phyloP scores from a whole-genome alignment of 1,140 invertebrate species.

The Drosophila sproati region DNA sequence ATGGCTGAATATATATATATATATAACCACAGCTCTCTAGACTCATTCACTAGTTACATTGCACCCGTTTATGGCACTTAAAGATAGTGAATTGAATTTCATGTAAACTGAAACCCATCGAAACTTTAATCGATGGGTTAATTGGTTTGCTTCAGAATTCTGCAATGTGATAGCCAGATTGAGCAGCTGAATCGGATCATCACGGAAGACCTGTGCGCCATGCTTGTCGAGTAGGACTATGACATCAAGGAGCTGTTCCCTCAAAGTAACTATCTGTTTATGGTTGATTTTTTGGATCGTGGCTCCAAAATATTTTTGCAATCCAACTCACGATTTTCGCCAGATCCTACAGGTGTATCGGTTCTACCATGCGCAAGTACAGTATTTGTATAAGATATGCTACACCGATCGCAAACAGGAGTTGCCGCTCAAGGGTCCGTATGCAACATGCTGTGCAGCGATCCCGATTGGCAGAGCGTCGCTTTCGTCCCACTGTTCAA shows the following conservation, averaged over 20 bases:
- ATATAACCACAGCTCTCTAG: background rate
- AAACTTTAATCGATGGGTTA: background rate
- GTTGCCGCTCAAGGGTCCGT: constrained; percentile 99
- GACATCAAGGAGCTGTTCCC: constrained; percentile 99
- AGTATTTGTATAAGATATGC: constrained; percentile 99
- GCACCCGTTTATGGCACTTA: background rate
- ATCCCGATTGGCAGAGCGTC: constrained; percentile 98
- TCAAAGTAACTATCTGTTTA: constrained; percentile 99
- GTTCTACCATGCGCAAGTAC: constrained; percentile 99
- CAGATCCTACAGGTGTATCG: constrained; percentile 99
- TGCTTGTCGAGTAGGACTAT: constrained; percentile 99
- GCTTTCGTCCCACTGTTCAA: constrained; percentile 98
- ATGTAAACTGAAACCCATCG: background rate
- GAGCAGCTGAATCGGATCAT: constrained; percentile 99
- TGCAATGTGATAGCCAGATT: constrained; percentile 98
- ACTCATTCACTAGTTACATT: background rate
- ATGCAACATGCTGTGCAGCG: constrained; percentile 99
- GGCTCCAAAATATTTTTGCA: constrained; percentile 99
- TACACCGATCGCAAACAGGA: constrained; percentile 99
- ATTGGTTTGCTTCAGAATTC: constrained; percentile 86
- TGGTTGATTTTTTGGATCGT: constrained; percentile 99
- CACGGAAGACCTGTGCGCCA: constrained; percentile 98
- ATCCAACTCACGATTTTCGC: constrained; percentile 98
- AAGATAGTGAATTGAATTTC: background rate
- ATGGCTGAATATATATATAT: constrained; percentile 26